A percentile compares a stretch with the other conserved stretches of the same genome.
phyloP scores from a whole-genome alignment of 2,888 invertebrate genomes.

The Stenoptilia bipunctidactyla region DNA sequence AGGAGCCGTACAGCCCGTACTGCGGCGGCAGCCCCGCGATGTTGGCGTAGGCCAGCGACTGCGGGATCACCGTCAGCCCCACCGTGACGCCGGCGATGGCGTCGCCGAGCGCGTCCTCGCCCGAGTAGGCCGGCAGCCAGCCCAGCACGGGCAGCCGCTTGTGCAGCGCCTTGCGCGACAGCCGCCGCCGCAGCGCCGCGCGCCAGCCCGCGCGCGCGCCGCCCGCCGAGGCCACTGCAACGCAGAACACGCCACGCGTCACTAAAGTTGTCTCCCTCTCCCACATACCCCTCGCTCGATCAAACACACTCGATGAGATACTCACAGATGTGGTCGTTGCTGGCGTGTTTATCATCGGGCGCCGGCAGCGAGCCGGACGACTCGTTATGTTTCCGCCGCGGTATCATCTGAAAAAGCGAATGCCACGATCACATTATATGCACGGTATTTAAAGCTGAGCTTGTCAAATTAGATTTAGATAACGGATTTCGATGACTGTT shows the following conservation, averaged over 20 bases:
- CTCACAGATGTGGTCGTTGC: slow-evolving; percentile 63
- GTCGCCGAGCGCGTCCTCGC: slow-evolving; percentile 83
- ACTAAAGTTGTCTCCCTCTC: too few relatives aligned
- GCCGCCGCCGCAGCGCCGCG: slow-evolving; percentile 55
- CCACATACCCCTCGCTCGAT: too few relatives aligned
- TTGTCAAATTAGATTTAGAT: too few relatives aligned
- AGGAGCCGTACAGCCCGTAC: slow-evolving; percentile 95
- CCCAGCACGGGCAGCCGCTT: slow-evolving; percentile 79
- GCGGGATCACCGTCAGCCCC: slow-evolving; percentile 93
- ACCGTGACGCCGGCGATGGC: slow-evolving; percentile 93
- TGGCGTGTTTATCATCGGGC: slow-evolving; percentile 61
- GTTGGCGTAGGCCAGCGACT: slow-evolving; percentile 85
- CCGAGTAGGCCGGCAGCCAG: slow-evolving; percentile 85
- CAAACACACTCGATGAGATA: too few relatives aligned
- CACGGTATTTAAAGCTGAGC: too few relatives aligned
- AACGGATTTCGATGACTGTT: too few relatives aligned
- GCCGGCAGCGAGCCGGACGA: slow-evolving; percentile 58
- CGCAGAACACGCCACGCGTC: not conserved
- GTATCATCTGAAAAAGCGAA: slow-evolving; percentile 44
- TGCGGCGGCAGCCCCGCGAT: slow-evolving; percentile 84
- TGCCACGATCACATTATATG: too few relatives aligned
- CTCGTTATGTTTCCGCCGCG: slow-evolving; percentile 59
- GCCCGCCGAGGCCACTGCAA: slow-evolving; percentile 49
- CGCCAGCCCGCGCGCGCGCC: slow-evolving; percentile 42
- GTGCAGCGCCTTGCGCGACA: slow-evolving; percentile 78